Base-by-base conservation (phyloP, 2,797 vertebrate species). In the Melanotaenia parkinsoni region DNA sequence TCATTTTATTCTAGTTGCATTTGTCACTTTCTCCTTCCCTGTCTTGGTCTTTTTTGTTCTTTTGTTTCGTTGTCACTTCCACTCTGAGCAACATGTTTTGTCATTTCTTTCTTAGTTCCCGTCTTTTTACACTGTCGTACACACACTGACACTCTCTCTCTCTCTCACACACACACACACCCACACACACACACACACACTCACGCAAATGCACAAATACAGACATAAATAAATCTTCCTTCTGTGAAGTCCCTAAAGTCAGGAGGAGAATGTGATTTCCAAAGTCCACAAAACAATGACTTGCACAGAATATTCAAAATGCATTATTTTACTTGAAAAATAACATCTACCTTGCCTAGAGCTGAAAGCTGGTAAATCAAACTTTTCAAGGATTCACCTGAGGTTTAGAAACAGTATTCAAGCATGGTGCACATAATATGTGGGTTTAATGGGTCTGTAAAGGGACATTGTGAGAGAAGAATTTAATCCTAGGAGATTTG, bases 41-140 rank as follows among this genome's bases (percentile, higher is more conserved):
- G 67, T 84, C 79, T 77, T 47, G 38, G 76, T 74, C 74, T 85
- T 81, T 85, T 67, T 82, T 84, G 66, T 83, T 84, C 83, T 82
- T 87, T 88, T 82, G 59, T 88, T 86, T 82, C 50, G 14, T 79
- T 90, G 87, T 91, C 81, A 84, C 71, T 86, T 86, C 80, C 62
- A 81, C 70, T 89, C 77, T 77, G 60, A 32, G 84, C 73, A 80
- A 69, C 54, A 43, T 69, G 75, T 76, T 81, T 77, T 88, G 72
- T 81, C 69, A 79, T 86, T 82, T 81, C 68, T 82, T 63, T 74
- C 58, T 79, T 47, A 9, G 57, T 75, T 82, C 71, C 71, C 79
- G 53, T 79, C 75, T 80, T 77, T 87, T 62, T 76, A 40, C 70
- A 65, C 50, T 6, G 33, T 70, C 61, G 58, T 67, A 68, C 32